phyloP scores from a whole-genome alignment of 2,113 vertebrate genomes.

The Cryptoleucopteryx plumbea region DNA sequence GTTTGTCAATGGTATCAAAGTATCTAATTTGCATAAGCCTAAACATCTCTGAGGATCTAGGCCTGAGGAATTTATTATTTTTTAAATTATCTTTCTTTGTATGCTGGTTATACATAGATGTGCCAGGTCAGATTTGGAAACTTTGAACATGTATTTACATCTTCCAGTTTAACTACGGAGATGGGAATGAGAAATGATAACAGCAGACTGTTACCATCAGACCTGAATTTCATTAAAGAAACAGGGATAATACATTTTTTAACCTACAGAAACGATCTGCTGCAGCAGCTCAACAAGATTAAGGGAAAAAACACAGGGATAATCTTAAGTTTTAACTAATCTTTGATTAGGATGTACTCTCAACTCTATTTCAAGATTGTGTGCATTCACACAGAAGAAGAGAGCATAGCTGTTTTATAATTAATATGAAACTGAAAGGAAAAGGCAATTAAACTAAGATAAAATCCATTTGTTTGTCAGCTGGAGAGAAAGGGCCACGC shows the following conservation, averaged over 20 bases:
- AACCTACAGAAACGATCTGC: neutral
- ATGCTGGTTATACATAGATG: neutral
- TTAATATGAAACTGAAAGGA: neutral
- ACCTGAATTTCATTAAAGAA: conserved; percentile 1
- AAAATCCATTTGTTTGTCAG: conserved; percentile 31
- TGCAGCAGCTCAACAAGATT: conserved; percentile 32
- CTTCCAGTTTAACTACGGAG: neutral
- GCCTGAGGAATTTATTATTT: neutral
- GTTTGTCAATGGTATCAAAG: neutral
- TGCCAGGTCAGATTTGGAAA: neutral
- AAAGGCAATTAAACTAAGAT: conserved; percentile 22
- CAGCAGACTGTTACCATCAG: neutral
- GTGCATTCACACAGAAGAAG: neutral
- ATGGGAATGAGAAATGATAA: neutral
- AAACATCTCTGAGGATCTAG: neutral
- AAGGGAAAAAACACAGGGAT: conserved; percentile 14
- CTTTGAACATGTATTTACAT: neutral
- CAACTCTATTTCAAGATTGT: neutral
- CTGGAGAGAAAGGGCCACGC: neutral
- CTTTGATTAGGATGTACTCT: neutral
- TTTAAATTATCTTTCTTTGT: neutral
- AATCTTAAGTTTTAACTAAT: conserved; percentile 26
- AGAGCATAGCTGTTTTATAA: neutral
- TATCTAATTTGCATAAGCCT: neutral
- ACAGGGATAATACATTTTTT: neutral